These are phyloP conservation scores for Caerostris extrusa DNA, from an alignment of 1,140 invertebrate species.

Conservation along the genomic window DNA sequence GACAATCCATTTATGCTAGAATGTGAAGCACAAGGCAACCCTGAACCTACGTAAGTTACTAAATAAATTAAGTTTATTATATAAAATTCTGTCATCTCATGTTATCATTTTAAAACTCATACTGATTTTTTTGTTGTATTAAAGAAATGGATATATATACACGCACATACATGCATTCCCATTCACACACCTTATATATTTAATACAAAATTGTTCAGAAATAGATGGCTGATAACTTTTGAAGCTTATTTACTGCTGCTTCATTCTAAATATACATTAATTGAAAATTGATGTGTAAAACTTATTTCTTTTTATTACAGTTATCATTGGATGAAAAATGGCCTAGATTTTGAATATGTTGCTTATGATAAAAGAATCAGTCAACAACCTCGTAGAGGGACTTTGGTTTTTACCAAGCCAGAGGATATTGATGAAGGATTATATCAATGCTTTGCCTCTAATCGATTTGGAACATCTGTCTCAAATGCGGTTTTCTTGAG, in stretches of 20 bases:
- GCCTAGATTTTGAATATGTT: conserved; percentile 93
- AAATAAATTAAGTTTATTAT: too few species aligned
- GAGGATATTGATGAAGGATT: conserved; percentile 94
- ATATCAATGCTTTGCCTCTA: conserved; percentile 98
- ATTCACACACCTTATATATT: neutral
- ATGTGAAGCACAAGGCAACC: conserved; percentile 96
- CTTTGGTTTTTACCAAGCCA: conserved; percentile 93
- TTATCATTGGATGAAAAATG: conserved; percentile 98
- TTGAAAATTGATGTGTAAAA: conserved; percentile 33
- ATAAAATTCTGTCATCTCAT: too few species aligned
- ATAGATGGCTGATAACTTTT: neutral
- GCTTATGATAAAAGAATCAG: conserved; percentile 96
- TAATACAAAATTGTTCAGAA: neutral
- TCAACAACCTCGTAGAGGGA: conserved; percentile 94
- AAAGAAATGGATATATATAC: too few species aligned
- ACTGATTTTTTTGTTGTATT: too few species aligned
- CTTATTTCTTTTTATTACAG: conserved; percentile 81
- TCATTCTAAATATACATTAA: neutral
- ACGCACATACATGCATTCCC: neutral
- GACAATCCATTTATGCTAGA: conserved; percentile 97
- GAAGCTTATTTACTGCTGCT: neutral
- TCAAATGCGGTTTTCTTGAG: conserved; percentile 97
- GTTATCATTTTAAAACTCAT: too few species aligned
- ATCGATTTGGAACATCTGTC: conserved; percentile 95
- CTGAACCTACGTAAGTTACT: conserved; percentile 84